Base-by-base conservation (phyloP, 2,888 invertebrate genomes). In the Phorcus lineatus region DNA sequence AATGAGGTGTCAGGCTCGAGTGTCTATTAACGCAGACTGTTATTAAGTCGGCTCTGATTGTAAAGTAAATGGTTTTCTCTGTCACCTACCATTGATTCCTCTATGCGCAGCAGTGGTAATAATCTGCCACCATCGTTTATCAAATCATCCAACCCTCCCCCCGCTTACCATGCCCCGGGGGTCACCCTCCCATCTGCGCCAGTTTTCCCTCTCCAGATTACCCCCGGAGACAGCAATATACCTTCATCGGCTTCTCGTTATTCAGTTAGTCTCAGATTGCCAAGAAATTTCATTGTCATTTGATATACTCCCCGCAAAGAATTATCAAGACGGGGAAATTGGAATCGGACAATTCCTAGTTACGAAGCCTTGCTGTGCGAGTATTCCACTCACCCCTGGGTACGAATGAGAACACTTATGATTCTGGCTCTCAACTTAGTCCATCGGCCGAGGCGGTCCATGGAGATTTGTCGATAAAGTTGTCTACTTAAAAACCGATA, bases 261-360 rank as follows among this genome's bases (percentile, higher is more conserved):
- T 70, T 70, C 40, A 70, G 36, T 70, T 70, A 70, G 70, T 70
- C 62, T 62, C 70, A 70, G 70, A 70, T 70, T 70, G 70, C 70
- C 70, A 70, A 70, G 70, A 70, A 70, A 70, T 36, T 70, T 28
- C 70, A 70, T 70, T 70, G 70, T 70, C 36, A 70, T 36, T 70
- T 70, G 70, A 70, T 70, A 70, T 36, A 70, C 70, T 70, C 70
- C 70, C 70, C 36, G 70, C 70, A 36, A 70, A 70, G 70, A 70
- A 70, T 70, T 36, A 70, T 31, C 36, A 36, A 28, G 70, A 40
- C 70, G 17, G 70, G 28, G 70, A 40, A 70, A 70, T 70, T 70
- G 36, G 40, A 40, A 70, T 7, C 57, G 19, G 24, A 19, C 57
- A 19, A 24, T 57, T 57, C 24, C 22, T 24, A 57, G 22, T 47